These are phyloP conservation scores for Ibycter americanus DNA, from an alignment of 2,797 vertebrate genomes.

Conservation along the genomic window DNA sequence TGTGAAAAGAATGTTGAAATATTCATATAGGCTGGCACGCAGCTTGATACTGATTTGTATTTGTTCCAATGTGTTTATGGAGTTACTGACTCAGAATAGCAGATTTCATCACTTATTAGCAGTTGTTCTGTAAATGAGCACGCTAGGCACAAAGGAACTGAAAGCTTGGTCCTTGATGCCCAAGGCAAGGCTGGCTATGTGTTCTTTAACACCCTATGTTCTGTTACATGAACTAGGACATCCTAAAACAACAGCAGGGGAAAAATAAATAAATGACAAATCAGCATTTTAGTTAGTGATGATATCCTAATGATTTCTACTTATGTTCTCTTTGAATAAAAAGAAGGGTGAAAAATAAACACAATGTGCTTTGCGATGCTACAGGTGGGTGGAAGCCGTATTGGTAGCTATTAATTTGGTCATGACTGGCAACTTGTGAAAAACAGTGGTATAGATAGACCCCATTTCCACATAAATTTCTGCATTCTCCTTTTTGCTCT, in stretches of 20 bases:
- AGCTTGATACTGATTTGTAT: neutral
- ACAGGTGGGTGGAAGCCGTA: fast-evolving
- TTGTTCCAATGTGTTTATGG: neutral
- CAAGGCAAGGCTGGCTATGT: neutral
- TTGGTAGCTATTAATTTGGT: neutral
- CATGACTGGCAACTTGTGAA: neutral
- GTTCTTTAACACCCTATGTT: neutral
- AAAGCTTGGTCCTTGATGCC: neutral
- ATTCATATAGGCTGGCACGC: neutral
- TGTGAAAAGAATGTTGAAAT: neutral
- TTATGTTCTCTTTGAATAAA: neutral
- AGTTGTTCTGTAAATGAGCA: neutral
- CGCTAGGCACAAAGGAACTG: neutral
- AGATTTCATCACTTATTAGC: neutral
- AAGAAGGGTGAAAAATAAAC: neutral
- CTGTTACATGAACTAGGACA: neutral
- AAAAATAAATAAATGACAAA: neutral
- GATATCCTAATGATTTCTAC: neutral
- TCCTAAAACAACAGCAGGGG: neutral
- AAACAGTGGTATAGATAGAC: neutral
- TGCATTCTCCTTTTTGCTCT: neutral
- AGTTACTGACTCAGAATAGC: neutral
- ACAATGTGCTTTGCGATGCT: neutral
- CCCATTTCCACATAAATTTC: neutral
- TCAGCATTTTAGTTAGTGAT: neutral